Base-by-base conservation (phyloP, 2,113 vertebrate species). In the Entelurus aequoreus region DNA sequence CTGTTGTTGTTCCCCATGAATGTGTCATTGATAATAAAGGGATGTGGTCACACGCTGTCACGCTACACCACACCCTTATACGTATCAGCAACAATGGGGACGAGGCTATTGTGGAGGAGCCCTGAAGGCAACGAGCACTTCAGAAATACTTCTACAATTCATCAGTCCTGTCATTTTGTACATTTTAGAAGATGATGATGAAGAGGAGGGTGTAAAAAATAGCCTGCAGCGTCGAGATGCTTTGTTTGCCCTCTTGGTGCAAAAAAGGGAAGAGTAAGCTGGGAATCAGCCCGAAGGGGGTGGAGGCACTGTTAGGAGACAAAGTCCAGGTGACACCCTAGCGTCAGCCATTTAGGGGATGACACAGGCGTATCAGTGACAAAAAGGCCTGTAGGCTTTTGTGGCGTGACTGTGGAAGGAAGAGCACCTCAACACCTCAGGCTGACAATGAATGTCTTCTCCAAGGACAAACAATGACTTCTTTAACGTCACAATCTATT, bases 261-360 rank as follows among this genome's bases (percentile, higher is more conserved):
- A 6, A 16, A 71, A 76, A 66, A 82, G 80, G 73, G 76, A 81
- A 77, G 86, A 84, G 79, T 80, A 81, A 86, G 77, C 71, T 89
- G 88, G 79, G 86, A 89, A 88, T 78, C 66, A 79, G 77, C 87
- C 76, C 21, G 28, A 48, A 76, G 76, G 79, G 78, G 84, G 84
- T 68, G 75, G 79, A 86, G 76, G 74, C 72, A 83, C 69, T 5
- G 54, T 74, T 72, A 68, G 38, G 71, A 68, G 84, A 91, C 88
- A 91, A 90, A 89, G 88, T 87, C 74, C 76, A 70, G 76, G 86
- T 88, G 87, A 88, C 86, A 87, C 80, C 74, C 62, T 60, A 84
- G 87, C 79, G 80, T 86, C 82, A 49, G 76, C 79, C 67, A 77
- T 76, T 78, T 67, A 74, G 65, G 65, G 69, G 64, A 66, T 61